Evolutionary conservation across 2,888 invertebrate species (phyloP), one percentile per base, ranked within the genome.

Genomic region (Diplazon laetatorius): DNA sequence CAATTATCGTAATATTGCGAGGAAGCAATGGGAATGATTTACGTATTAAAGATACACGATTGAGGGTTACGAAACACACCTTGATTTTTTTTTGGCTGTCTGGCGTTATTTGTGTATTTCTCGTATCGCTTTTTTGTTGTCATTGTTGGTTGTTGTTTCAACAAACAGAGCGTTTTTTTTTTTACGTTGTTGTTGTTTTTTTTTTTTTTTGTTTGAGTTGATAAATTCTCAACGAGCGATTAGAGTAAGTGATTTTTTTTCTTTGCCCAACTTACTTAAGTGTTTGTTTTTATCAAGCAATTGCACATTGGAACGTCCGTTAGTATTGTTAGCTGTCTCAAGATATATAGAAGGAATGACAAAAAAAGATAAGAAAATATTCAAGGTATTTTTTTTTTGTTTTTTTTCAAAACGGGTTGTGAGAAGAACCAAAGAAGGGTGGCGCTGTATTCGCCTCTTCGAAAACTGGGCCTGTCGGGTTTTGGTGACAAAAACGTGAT

Each of bases 181-280:
- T 30, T 30, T 30, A 5, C 6, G 2, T 30, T 2, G 2, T 30
- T 30, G 2, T 5, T 5, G 2, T 30, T 30, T 30, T 30, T 30
- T 30, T 30, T 30, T 2, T 30, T 30, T 30, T 30, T 5, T 5
- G 2, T 30, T 30, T 30, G 6, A 20, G 22, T 44, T 9, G 62
- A 65, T 8, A 22, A 37, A 63, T 42, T 46, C 35, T 72, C 35
- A 57, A 50, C 62, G 60, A 68, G 66, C 88, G 78, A 89, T 90
- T 86, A 88, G 89, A 90, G 90, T 90, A 90, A 90, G 90, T 90
- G 89, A 88, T 88, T 84, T 78, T 82, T 78, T 50, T 72, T 59
- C 78, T 63, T 63, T 48, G 73, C 70, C 66, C 60, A 65, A 16
- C 30, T 1, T 30, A 22, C 6, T 30, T 30, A 6, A 30, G 76